Base-by-base conservation (phyloP, 1,140 invertebrate genomes). In the Rhagoletis zephyria region DNA sequence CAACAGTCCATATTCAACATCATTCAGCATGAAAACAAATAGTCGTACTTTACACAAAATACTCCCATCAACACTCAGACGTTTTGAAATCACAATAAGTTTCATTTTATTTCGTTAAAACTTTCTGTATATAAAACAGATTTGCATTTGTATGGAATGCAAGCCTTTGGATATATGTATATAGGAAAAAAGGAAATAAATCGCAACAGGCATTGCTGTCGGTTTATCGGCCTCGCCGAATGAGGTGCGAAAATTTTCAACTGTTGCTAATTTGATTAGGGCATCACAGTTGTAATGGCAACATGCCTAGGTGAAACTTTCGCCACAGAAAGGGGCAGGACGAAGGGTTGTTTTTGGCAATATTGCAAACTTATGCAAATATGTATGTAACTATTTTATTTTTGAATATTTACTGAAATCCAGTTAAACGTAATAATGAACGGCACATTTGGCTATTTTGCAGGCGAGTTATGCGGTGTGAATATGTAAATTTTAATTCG, bases 261-360 rank as follows among this genome's bases (percentile, higher is more conserved):
- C 85, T 88, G 88, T 87, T 88, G 88, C 88, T 88, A 88, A 88
- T 88, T 87, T 67, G 88, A 88, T 88, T 88, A 88, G 88, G 60
- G 88, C 60, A 63, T 16, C 9, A 16, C 85, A 45, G 12, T 48
- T 12, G 14, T n/a, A 48, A 74, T 74, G 40, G 67, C 67, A 42
- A 74, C 67, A 56, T 48, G 16, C 40, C 45, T 45, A 48, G 67
- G 1, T 48, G 67, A 81, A 81, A 56, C 2, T 85, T n/a, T 60
- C 19, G 30, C 74, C 81, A n/a, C 59, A 85, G 9, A 77, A 48
- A 42, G 48, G n/a, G 16, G 48, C 19, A 56, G 45, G n/a, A 12
- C 6, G 74, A 51, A 59, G 48, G 74, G 48, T 56, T 30, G 42
- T 19, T 1, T n/a, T n/a, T 56, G 74, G 16, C 2, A 81, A 42